Conservation (phyloP, 2,888 invertebrate genomes). For the Drosophila merina region DNA sequence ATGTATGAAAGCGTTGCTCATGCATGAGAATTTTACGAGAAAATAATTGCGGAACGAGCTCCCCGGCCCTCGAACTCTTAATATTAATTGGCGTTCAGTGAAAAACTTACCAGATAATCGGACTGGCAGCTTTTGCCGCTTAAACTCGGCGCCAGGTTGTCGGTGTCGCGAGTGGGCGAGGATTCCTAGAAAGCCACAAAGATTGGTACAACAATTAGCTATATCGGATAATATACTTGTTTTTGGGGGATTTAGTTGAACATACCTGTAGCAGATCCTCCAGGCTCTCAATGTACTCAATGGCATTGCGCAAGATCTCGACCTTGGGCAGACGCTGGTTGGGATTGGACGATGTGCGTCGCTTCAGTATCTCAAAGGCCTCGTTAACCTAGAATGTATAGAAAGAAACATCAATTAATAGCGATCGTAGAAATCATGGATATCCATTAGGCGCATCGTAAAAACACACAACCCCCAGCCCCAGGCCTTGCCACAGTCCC, state of each 20-base stretch:
- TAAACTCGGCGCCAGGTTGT: constrained; percentile 81
- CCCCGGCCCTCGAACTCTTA: constrained; percentile 37
- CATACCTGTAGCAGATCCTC: constrained; percentile 90
- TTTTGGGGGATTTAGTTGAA: background rate
- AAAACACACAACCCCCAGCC: constrained; percentile 34
- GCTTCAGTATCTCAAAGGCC: constrained; percentile 97
- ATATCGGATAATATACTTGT: background rate
- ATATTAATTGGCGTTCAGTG: constrained; percentile 78
- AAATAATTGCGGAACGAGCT: constrained; percentile 77
- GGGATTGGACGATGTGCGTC: constrained; percentile 96
- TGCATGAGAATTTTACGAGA: constrained; percentile 77
- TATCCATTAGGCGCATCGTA: constrained; percentile 69
- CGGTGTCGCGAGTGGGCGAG: constrained; percentile 80
- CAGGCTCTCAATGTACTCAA: constrained; percentile 97
- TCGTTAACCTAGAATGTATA: constrained; percentile 92
- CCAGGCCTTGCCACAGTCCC: no score
- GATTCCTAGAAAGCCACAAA: constrained; percentile 76
- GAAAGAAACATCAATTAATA: constrained; percentile 52
- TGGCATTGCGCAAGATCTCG: constrained; percentile 98
- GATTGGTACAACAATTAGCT: constrained; percentile 7
- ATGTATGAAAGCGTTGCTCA: constrained; percentile 76
- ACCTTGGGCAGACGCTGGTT: constrained; percentile 98
- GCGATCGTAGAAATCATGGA: constrained; percentile 60
- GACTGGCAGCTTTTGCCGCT: constrained; percentile 81
- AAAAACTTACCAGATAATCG: constrained; percentile 83